Evolutionary conservation across 2,113 vertebrate genomes (phyloP).

Genomic region (Arenaria interpres): DNA sequence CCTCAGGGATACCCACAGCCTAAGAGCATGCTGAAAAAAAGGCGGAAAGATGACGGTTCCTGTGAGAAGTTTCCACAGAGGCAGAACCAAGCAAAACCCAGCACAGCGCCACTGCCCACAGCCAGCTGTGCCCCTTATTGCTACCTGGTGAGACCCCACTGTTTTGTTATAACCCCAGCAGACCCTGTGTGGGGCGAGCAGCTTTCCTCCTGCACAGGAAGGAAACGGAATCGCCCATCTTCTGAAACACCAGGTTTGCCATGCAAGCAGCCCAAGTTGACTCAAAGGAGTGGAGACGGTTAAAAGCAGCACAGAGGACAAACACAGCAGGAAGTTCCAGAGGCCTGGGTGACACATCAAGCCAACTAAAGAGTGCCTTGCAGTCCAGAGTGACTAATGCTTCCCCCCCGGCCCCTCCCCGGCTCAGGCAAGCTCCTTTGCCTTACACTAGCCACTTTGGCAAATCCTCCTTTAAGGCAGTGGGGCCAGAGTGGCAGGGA

Average conservation of each 20-base stretch:
- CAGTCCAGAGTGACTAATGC: neutral
- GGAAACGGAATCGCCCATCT: neutral
- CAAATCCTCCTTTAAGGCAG: neutral
- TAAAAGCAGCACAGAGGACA: neutral
- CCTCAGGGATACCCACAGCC: neutral
- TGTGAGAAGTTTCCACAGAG: neutral
- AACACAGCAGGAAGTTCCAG: neutral
- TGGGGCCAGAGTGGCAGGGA: neutral
- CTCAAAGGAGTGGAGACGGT: neutral
- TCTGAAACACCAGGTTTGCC: neutral
- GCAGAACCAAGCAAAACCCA: neutral
- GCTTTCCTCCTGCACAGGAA: neutral
- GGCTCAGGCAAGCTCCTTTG: neutral
- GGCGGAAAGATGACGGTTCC: neutral
- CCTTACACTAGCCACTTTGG: accelerated
- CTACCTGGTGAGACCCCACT: neutral
- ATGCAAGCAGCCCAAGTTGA: neutral
- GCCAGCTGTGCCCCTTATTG: neutral
- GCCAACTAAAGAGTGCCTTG: accelerated
- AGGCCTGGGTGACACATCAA: accelerated
- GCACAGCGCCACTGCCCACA: neutral
- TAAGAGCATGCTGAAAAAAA: neutral
- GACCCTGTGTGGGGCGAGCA: neutral
- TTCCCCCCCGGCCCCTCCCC: neutral
- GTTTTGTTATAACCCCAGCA: neutral